A percentile compares a stretch with the other conserved stretches of the same genome.
Evolutionary conservation across 1,140 invertebrate genomes (phyloP).

Genomic region (Euura lappo): DNA sequence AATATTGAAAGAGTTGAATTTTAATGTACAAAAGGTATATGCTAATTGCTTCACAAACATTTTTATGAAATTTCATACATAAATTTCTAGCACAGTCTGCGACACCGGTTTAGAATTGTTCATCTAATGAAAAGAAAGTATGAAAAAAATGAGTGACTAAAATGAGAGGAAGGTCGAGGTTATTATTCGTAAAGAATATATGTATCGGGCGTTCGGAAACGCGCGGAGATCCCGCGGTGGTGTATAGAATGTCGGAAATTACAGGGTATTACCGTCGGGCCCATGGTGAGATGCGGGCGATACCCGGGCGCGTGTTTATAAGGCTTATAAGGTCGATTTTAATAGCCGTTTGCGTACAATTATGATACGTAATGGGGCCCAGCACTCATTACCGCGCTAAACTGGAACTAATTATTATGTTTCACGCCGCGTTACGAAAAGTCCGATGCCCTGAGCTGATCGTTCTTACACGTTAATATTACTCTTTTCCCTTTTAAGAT

Average conservation of each 20-base stretch:
- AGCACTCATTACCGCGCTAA: conserved; percentile 42
- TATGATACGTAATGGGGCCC: conserved; percentile 39
- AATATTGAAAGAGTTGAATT: too few relatives aligned
- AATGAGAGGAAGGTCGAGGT: background rate
- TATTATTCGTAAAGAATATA: conserved; percentile 11
- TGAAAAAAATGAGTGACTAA: background rate
- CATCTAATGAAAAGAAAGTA: background rate
- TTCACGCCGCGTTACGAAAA: conserved; percentile 40
- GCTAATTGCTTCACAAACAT: too few relatives aligned
- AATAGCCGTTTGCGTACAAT: conserved; percentile 48
- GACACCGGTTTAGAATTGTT: too few relatives aligned
- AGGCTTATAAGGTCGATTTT: conserved; percentile 46
- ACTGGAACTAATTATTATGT: conserved; percentile 47
- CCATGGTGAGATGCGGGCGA: conserved; percentile 17
- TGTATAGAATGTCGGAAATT: conserved; percentile 55
- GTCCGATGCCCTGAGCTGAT: conserved; percentile 18
- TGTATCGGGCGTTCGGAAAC: conserved; percentile 29
- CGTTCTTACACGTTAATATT: too few relatives aligned
- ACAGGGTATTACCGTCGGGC: conserved; percentile 52
- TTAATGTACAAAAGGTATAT: too few relatives aligned
- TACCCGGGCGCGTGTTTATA: conserved; percentile 25
- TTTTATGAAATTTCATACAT: too few relatives aligned
- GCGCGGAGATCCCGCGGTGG: conserved; percentile 47
- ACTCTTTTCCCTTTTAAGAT: too few relatives aligned
- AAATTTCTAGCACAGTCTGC: too few relatives aligned